These are phyloP conservation scores for Melanophora roralis DNA, from an alignment of 2,888 invertebrate species.

Conservation along the genomic window DNA sequence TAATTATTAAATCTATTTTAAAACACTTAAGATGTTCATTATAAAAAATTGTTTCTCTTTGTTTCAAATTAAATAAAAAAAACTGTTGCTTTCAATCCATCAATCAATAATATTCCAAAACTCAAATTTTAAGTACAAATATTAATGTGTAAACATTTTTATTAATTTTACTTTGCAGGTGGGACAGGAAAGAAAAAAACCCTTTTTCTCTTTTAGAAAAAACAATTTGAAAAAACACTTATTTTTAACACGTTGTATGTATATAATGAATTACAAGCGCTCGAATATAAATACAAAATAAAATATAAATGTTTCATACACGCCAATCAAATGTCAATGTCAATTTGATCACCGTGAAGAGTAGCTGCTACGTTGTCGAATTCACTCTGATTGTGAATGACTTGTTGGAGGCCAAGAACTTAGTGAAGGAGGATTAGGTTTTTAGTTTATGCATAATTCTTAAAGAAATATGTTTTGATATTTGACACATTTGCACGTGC, in stretches of 20 bases:
- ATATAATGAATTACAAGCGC: not conserved
- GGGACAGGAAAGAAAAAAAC: not conserved
- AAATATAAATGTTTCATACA: slow-evolving; percentile 66
- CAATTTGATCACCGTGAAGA: slow-evolving; percentile 61
- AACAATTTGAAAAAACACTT: not conserved
- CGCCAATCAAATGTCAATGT: slow-evolving; percentile 75
- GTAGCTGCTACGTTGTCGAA: not conserved
- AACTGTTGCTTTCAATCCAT: not conserved
- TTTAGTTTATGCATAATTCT: not conserved
- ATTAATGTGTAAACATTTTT: not conserved
- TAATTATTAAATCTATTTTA: not conserved
- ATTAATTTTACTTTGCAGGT: not conserved
- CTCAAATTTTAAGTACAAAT: not conserved
- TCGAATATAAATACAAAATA: slow-evolving; percentile 6
- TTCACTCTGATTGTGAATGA: not conserved
- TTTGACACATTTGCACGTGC: not conserved
- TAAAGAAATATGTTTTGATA: not conserved
- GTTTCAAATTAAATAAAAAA: not conserved
- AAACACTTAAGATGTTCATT: slow-evolving; percentile 18
- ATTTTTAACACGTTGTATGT: not conserved
- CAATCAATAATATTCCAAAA: slow-evolving; percentile 31
- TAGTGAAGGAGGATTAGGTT: not conserved
- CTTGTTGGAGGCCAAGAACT: not conserved
- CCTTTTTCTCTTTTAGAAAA: not conserved
- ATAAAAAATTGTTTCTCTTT: not conserved